Percentiles rank a stretch among this genome's conserved stretches.
phyloP scores from a whole-genome alignment of 1,140 invertebrate genomes.

The Hyphantria cunea region DNA sequence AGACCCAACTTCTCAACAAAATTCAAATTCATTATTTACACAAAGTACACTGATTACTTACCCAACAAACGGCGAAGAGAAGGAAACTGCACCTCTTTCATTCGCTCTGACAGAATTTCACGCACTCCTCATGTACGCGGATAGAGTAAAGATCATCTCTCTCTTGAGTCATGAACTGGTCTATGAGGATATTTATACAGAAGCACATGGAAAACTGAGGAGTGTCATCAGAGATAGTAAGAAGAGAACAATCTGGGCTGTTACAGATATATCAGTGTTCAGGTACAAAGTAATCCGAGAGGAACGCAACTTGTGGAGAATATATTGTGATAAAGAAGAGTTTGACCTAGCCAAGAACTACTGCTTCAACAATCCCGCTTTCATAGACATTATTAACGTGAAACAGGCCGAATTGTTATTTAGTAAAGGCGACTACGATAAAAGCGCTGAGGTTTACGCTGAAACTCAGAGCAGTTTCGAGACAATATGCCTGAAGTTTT shows the following conservation, averaged over 20 bases:
- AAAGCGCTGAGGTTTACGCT: constrained; percentile 94
- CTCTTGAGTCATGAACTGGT: constrained; percentile 93
- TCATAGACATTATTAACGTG: constrained; percentile 92
- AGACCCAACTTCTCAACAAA: constrained; percentile 79
- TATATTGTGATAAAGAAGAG: constrained; percentile 93
- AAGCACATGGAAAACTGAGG: constrained; percentile 91
- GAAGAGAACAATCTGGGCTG: constrained; percentile 93
- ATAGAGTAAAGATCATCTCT: constrained; percentile 93
- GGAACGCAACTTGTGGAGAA: constrained; percentile 94
- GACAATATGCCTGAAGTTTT: constrained; percentile 96
- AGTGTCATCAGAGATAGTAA: constrained; percentile 92
- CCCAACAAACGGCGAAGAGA: constrained; percentile 63
- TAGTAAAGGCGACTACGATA: constrained; percentile 89
- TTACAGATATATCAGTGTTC: constrained; percentile 92
- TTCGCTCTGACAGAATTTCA: constrained; percentile 96
- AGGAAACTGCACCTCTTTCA: constrained; percentile 84
- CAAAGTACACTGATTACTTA: constrained; percentile 85
- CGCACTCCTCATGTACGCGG: constrained; percentile 90
- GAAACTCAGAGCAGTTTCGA: constrained; percentile 96
- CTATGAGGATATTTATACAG: constrained; percentile 92
- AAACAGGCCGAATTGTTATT: constrained; percentile 96
- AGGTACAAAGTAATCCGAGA: constrained; percentile 93
- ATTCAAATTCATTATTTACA: constrained; percentile 83
- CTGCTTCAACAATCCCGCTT: constrained; percentile 88
- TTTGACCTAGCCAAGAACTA: constrained; percentile 94